These are phyloP conservation scores for Drosophila kanekoi DNA, from an alignment of 2,888 invertebrate genomes.

Conservation along the genomic window DNA sequence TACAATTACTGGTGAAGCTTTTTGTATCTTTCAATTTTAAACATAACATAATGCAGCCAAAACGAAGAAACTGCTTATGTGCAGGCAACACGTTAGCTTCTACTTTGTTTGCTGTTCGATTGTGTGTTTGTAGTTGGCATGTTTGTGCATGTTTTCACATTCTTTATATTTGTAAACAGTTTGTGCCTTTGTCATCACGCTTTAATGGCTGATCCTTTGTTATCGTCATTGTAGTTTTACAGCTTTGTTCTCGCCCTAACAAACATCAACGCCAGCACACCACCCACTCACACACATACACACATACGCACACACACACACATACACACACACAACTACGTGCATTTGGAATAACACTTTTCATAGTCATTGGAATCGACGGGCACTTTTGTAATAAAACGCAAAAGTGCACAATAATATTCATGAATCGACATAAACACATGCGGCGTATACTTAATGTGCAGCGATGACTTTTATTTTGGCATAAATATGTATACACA, in stretches of 20 bases:
- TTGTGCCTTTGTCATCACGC: constrained; percentile 61
- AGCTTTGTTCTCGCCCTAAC: constrained; percentile 50
- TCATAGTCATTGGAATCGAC: constrained; percentile 52
- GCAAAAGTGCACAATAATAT: constrained; percentile 43
- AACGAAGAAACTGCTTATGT: constrained; percentile 43
- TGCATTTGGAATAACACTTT: constrained; percentile 39
- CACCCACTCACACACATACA: too few relatives aligned
- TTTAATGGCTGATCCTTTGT: constrained; percentile 62
- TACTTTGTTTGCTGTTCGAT: constrained; percentile 30
- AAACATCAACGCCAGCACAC: neutral
- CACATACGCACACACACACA: too few relatives aligned
- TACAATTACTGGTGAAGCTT: too few relatives aligned
- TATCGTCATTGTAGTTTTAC: constrained; percentile 54
- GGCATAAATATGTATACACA: neutral
- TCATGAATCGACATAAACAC: constrained; percentile 52
- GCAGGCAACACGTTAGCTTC: constrained; percentile 3
- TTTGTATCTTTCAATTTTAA: constrained; percentile 4
- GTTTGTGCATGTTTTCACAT: constrained; percentile 14
- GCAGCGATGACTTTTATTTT: constrained; percentile 24
- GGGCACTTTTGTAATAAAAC: too few relatives aligned
- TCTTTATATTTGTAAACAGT: constrained; percentile 42
- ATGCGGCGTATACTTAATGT: constrained; percentile 46
- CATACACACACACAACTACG: neutral
- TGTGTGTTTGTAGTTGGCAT: neutral
- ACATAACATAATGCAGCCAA: constrained; percentile 25